Percentiles rank a stretch among this genome's conserved stretches.
Conservation (phyloP, 2,888 invertebrate genomes). For the Platycheirus albimanus region DNA sequence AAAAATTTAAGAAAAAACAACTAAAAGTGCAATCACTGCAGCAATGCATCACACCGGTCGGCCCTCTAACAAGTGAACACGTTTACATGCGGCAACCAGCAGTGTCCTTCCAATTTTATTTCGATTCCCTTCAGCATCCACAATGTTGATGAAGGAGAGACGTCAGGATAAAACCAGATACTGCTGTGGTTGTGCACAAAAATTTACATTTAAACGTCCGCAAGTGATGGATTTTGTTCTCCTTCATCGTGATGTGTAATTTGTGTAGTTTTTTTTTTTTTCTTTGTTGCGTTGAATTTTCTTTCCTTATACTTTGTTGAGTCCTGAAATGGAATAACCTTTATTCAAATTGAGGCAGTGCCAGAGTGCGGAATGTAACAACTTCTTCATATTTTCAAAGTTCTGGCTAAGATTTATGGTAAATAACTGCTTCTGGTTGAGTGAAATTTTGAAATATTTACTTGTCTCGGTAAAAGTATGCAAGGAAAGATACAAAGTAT, state of each 20-base stretch:
- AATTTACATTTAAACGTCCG: slow-evolving; percentile 69
- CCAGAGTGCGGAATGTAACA: slow-evolving; percentile 36
- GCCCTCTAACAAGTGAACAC: slow-evolving; percentile 39
- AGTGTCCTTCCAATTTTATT: slow-evolving; percentile 58
- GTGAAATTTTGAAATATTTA: slow-evolving; percentile 61
- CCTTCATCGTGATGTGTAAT: slow-evolving; percentile 44
- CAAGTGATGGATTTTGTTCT: slow-evolving; percentile 60
- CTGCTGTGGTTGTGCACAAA: slow-evolving; percentile 51
- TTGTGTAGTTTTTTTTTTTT: too few species aligned
- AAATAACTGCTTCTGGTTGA: slow-evolving; percentile 58
- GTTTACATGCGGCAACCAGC: slow-evolving; percentile 38
- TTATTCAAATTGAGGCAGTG: slow-evolving; percentile 18
- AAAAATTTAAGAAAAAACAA: not conserved
- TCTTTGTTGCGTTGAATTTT: slow-evolving; percentile 13
- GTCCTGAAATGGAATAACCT: not conserved
- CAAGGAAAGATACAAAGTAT: slow-evolving; percentile 29
- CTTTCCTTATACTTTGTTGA: not conserved
- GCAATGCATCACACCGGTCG: slow-evolving; percentile 1
- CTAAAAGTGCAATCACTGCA: slow-evolving; percentile 43
- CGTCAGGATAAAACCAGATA: slow-evolving; percentile 30
- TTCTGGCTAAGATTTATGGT: slow-evolving; percentile 65
- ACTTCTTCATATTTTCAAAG: slow-evolving; percentile 54
- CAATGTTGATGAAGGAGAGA: slow-evolving; percentile 42
- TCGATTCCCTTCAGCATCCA: slow-evolving; percentile 30
- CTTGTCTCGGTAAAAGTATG: not conserved